Evolutionary conservation across 1,140 invertebrate genomes (phyloP).

Genomic region (Drosophila rufa): DNA sequence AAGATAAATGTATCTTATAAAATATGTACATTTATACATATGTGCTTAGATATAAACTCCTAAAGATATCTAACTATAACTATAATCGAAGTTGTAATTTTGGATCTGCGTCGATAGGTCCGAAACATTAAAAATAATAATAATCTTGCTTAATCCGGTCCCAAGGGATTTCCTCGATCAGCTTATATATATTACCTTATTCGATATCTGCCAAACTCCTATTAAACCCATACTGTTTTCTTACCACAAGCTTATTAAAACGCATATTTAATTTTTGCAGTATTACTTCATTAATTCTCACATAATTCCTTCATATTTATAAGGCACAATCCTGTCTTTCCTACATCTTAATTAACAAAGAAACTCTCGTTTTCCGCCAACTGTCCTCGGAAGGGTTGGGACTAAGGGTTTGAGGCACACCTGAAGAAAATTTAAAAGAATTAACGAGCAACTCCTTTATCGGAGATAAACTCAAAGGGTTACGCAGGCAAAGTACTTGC

Average conservation of each 20-base stretch:
- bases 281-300: not conserved
- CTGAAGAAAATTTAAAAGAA: slow-evolving; percentile 33
- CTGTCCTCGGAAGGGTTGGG: slow-evolving; percentile 28
- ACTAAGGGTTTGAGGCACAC: slow-evolving; percentile 9
- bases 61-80: too few relatives aligned
- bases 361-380: not conserved
- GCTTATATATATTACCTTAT: too few relatives aligned
- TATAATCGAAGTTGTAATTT: too few relatives aligned
- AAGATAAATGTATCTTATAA: too few relatives aligned
- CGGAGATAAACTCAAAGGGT: slow-evolving; percentile 30
- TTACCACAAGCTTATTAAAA: not conserved
- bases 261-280: not conserved
- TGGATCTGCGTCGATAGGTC: too few relatives aligned
- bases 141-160: too few relatives aligned
- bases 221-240: too few relatives aligned
- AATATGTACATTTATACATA: too few relatives aligned
- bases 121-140: too few relatives aligned
- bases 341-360: slow-evolving; percentile 7
- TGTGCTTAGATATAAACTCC: too few relatives aligned
- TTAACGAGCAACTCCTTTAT: slow-evolving; percentile 38
- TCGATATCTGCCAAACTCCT: too few relatives aligned
- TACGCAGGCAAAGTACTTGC: slow-evolving; percentile 7
- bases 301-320: not conserved
- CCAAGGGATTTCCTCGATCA: too few relatives aligned
- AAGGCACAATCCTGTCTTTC: not conserved